Conservation (phyloP, 2,888 invertebrate genomes). For the Timema podura region DNA sequence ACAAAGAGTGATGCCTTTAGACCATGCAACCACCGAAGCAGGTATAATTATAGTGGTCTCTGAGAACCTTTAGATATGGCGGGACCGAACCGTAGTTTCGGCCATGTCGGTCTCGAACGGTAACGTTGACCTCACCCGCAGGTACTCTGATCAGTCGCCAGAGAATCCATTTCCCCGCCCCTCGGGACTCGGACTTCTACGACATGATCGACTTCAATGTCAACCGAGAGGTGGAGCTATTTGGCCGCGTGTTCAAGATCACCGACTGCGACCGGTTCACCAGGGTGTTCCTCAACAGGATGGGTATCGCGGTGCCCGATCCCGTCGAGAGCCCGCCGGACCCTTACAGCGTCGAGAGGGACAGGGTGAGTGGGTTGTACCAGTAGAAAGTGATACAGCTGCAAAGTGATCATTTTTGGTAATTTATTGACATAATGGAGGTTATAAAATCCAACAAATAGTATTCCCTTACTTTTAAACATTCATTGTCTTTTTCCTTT, state of each 20-base stretch:
- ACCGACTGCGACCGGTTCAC: slow-evolving; percentile 86
- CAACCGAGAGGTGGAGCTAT: slow-evolving; percentile 73
- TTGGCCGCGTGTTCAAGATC: slow-evolving; percentile 76
- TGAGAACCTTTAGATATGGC: no score
- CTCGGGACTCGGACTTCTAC: slow-evolving; percentile 71
- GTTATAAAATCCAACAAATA: neutral
- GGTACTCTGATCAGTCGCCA: slow-evolving; percentile 79
- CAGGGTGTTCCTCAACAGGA: slow-evolving; percentile 73
- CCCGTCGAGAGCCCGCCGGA: slow-evolving; percentile 54
- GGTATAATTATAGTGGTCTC: no score
- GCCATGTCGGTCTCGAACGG: no score
- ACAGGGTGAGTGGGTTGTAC: slow-evolving; percentile 35
- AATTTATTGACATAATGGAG: slow-evolving; percentile 22
- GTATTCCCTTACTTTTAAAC: slow-evolving; percentile 18
- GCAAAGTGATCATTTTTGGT: slow-evolving; percentile 22
- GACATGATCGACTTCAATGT: slow-evolving; percentile 85
- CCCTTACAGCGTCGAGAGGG: slow-evolving; percentile 39
- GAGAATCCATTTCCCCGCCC: slow-evolving; percentile 69
- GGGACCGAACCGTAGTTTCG: no score
- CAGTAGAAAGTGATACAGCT: neutral
- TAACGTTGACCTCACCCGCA: slow-evolving; percentile 38
- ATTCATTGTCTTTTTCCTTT: neutral
- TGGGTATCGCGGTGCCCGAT: slow-evolving; percentile 79
- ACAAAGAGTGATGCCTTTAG: no score
- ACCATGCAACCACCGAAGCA: no score